These are phyloP conservation scores for Cyprinus carpio DNA, from an alignment of 2,113 vertebrate species.

Conservation along the genomic window DNA sequence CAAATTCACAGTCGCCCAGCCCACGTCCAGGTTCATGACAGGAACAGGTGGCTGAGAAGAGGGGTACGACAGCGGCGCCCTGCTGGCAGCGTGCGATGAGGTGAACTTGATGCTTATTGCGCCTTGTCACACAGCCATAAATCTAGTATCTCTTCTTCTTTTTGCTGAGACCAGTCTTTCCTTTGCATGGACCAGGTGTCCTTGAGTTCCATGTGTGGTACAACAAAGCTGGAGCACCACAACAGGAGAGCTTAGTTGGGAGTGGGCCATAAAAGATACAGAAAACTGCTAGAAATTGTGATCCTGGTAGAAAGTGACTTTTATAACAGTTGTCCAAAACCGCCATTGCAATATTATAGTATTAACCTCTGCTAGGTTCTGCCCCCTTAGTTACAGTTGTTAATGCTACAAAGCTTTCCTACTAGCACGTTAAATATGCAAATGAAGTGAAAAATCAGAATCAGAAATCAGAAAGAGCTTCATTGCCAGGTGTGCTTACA, in stretches of 20 bases:
- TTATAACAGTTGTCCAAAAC: too few relatives aligned
- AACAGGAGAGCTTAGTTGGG: neutral
- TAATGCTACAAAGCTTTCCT: too few relatives aligned
- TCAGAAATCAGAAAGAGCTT: too few relatives aligned
- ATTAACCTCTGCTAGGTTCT: too few relatives aligned
- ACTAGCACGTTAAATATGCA: too few relatives aligned
- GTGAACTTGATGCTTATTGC: conserved; percentile 24
- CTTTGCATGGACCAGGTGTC: neutral
- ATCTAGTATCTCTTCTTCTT: neutral
- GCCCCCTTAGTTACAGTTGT: too few relatives aligned
- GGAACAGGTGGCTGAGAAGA: conserved; percentile 22
- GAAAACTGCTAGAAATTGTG: too few relatives aligned
- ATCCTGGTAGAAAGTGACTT: too few relatives aligned
- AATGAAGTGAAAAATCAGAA: too few relatives aligned
- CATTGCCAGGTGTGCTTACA: too few relatives aligned
- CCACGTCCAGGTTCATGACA: conserved; percentile 21
- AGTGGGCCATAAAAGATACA: too few relatives aligned
- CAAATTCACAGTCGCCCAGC: conserved; percentile 1
- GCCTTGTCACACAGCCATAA: conserved; percentile 16
- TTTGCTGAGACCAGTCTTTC: neutral
- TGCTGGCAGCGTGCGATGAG: neutral
- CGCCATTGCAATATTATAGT: too few relatives aligned
- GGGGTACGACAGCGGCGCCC: neutral
- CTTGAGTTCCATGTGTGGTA: neutral
- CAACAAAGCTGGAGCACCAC: neutral